Conservation (phyloP, 2,888 invertebrate species). For the Amblyjoppa fuscipennis region DNA sequence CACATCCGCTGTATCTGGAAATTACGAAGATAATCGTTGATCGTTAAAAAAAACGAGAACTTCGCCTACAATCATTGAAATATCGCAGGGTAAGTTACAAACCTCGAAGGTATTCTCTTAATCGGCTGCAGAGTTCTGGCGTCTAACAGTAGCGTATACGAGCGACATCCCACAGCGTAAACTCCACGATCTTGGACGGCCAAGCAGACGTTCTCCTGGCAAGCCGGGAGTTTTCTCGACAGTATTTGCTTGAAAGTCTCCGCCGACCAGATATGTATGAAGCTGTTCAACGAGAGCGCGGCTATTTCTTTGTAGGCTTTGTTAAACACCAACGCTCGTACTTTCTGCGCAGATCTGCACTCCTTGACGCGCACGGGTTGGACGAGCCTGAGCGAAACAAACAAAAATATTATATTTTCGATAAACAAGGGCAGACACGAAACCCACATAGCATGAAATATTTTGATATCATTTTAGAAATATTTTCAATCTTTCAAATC, state of each 20-base stretch:
- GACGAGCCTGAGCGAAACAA: constrained; percentile 77
- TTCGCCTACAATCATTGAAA: neutral
- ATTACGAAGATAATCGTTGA: neutral
- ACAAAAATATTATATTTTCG: neutral
- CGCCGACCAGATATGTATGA: constrained; percentile 97
- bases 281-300: constrained; percentile 96
- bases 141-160: constrained; percentile 95
- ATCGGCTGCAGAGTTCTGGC: constrained; percentile 92
- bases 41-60: neutral
- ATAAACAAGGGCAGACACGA: too few species aligned
- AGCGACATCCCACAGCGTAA: constrained; percentile 97
- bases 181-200: constrained; percentile 94
- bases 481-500: too few species aligned
- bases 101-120: constrained; percentile 84
- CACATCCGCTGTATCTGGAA: constrained; percentile 95
- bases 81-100: constrained; percentile 46
- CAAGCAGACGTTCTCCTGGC: constrained; percentile 97
- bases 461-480: too few species aligned
- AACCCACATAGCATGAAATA: too few species aligned
- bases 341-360: constrained; percentile 92
- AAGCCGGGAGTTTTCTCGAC: constrained; percentile 94
- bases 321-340: constrained; percentile 95
- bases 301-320: constrained; percentile 94
- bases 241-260: constrained; percentile 95
- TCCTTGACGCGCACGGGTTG: constrained; percentile 91